Base-by-base conservation (phyloP, 1,140 invertebrate species). In the Rhizoglyphus robini region DNA sequence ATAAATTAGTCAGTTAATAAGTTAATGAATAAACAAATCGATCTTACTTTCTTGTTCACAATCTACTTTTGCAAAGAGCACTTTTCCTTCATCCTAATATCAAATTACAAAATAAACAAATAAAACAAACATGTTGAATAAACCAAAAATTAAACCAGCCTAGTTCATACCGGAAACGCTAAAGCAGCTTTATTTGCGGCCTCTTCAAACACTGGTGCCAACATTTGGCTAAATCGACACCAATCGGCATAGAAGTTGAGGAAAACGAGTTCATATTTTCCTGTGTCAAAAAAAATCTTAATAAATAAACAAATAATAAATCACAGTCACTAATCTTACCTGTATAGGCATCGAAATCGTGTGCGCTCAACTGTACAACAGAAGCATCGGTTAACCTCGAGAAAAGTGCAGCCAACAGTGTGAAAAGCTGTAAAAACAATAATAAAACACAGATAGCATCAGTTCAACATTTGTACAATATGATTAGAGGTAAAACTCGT, bases 131-230 rank as follows among this genome's bases (percentile, higher is more conserved):
- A n/a, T n/a, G n/a, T n/a, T n/a, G n/a, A n/a, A n/a, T n/a, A n/a
- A n/a, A n/a, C n/a, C n/a, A n/a, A n/a, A n/a, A n/a, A n/a, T n/a
- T n/a, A n/a, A n/a, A n/a, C n/a, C n/a, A n/a, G n/a, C n/a, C n/a
- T n/a, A n/a, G n/a, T n/a, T 73, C 30, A 38, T 25, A 67, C 84
- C 41, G 88, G 86, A 75, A 90, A 88, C 73, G 84, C 83, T 74
- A 84, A 81, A 54, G 74, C 79, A 60, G 97, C 81, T 81, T 90
- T 90, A 71, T 88, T 86, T 25, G 92, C 88, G 32, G 93, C 87
- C 78, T 97, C 91, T 78, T 96, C 91, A 80, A 96, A 99, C 74
- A 96, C 87, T 32, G 96, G 96, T 71, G 88, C 87, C 72, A 99
- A 79, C 75, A 95, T 84, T 79, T 95, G 96, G 81, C 94, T 98